These are phyloP conservation scores for Spodoptera picta DNA, from an alignment of 2,888 invertebrate genomes.

Conservation along the genomic window DNA sequence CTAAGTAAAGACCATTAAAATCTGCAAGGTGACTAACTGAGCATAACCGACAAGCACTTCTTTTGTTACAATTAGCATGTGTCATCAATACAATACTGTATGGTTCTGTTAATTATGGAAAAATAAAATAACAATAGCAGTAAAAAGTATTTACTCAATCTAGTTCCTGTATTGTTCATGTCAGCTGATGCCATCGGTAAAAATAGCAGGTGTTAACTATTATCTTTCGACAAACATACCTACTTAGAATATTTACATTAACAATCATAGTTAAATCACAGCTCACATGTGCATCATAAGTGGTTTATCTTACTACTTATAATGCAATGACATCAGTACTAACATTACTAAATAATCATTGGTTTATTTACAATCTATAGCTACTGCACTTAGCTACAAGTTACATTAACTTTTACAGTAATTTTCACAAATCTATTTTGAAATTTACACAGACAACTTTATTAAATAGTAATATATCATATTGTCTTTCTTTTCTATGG, in stretches of 20 bases:
- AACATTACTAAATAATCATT: no score
- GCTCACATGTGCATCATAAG: slow-evolving; percentile 24
- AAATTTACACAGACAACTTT: no score
- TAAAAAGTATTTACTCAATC: not conserved
- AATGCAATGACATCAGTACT: slow-evolving; percentile 6
- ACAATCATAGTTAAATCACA: slow-evolving; percentile 12
- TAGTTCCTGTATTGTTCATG: not conserved
- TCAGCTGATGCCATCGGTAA: slow-evolving; percentile 23
- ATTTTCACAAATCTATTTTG: no score
- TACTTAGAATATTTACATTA: slow-evolving; percentile 12
- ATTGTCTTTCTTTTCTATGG: not conserved
- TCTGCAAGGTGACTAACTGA: not conserved
- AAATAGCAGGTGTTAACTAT: slow-evolving; percentile 27
- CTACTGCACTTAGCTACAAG: not conserved
- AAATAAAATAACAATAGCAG: no score
- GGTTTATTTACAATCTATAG: not conserved
- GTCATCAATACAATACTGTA: not conserved
- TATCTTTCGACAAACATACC: slow-evolving; percentile 3
- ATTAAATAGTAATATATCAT: no score
- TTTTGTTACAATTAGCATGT: not conserved
- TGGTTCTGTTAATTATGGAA: not conserved
- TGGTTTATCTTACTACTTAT: slow-evolving; percentile 16
- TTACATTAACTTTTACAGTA: no score
- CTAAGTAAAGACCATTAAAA: slow-evolving; percentile 60
- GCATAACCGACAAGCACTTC: no score